These are phyloP conservation scores for Thymelicus lineola DNA, from an alignment of 2,888 invertebrate species.

Conservation along the genomic window DNA sequence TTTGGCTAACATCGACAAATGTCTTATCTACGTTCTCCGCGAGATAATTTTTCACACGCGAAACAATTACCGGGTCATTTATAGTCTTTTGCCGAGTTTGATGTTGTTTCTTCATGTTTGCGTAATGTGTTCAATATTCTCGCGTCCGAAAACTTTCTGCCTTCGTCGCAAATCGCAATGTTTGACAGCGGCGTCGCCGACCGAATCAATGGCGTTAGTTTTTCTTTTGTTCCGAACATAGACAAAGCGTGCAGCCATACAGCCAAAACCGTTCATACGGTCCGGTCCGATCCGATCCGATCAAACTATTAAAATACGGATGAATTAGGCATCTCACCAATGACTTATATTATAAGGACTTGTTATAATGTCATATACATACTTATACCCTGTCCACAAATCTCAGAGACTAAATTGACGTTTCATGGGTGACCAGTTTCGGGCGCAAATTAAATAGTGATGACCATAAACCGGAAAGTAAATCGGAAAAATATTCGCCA, in stretches of 20 bases:
- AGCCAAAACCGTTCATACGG: constrained; percentile 2
- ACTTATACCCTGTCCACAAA: too few relatives aligned
- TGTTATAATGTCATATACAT: too few relatives aligned
- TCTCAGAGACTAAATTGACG: too few relatives aligned
- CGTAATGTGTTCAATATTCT: constrained; percentile 15
- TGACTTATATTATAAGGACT: too few relatives aligned
- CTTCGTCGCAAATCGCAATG: constrained; percentile 58
- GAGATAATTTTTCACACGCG: constrained; percentile 89
- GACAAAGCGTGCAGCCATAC: constrained; percentile 6
- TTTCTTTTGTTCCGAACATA: background rate
- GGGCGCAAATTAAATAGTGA: too few relatives aligned
- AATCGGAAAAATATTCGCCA: too few relatives aligned
- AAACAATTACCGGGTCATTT: constrained; percentile 84
- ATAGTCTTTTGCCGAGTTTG: constrained; percentile 77
- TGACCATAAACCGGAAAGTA: too few relatives aligned
- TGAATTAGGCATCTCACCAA: too few relatives aligned
- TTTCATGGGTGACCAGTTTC: too few relatives aligned
- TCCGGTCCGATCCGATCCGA: background rate
- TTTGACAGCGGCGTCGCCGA: constrained; percentile 50
- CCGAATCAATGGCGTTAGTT: constrained; percentile 28
- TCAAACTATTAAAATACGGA: too few relatives aligned
- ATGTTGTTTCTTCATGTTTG: constrained; percentile 80
- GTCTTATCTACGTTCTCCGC: constrained; percentile 92
- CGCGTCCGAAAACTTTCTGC: constrained; percentile 42
- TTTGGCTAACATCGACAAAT: constrained; percentile 92